These are phyloP conservation scores for Invenusta paracnida DNA, from an alignment of 2,888 invertebrate species.

Conservation along the genomic window DNA sequence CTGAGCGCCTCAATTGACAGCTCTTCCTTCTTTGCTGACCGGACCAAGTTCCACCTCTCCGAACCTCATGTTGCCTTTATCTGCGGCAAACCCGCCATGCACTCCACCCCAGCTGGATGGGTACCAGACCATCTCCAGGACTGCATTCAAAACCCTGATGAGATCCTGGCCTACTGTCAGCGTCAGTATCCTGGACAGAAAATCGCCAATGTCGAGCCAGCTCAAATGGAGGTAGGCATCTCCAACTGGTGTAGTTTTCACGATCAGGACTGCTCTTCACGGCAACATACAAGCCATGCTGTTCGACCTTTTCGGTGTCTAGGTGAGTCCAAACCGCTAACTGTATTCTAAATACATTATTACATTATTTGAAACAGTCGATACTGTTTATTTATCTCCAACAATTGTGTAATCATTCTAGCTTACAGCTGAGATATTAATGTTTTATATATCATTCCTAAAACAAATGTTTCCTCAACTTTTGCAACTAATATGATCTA, in stretches of 20 bases:
- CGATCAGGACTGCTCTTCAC: neutral
- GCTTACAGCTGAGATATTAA: no score
- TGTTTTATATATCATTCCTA: no score
- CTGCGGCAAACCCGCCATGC: neutral
- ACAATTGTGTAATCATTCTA: no score
- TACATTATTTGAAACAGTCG: no score
- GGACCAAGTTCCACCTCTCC: neutral
- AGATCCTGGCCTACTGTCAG: neutral
- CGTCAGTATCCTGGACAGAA: neutral
- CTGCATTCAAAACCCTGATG: neutral
- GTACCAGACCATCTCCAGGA: neutral
- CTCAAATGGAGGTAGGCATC: neutral
- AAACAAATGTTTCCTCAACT: no score
- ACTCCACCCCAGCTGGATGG: neutral
- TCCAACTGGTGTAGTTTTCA: neutral
- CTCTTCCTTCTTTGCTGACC: conserved; percentile 17
- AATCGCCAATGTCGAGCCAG: neutral
- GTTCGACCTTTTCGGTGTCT: neutral
- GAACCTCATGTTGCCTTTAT: conserved; percentile 5
- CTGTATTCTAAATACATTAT: no score
- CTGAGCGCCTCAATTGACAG: neutral
- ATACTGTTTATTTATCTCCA: no score
- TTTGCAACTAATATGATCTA: no score
- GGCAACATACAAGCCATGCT: neutral
- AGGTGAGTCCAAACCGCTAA: neutral